Conservation (phyloP, 1,140 invertebrate species). For the Kradibia gibbosae region DNA sequence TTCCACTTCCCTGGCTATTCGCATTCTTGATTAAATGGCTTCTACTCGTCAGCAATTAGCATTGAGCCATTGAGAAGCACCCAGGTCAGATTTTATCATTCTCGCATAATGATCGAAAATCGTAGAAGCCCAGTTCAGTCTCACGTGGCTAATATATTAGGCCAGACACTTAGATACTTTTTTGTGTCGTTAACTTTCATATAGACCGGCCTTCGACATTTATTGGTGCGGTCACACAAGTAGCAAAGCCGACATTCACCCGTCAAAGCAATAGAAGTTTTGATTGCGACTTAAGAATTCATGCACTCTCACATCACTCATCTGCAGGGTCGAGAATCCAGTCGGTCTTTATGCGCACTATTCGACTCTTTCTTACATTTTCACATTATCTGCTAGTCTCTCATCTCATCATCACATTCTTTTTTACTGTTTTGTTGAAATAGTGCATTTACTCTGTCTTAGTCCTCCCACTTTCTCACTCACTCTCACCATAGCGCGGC, state of each 20-base stretch:
- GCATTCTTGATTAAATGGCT: background rate
- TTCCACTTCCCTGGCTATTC: too few species aligned
- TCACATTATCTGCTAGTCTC: background rate
- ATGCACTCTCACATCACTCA: too few species aligned
- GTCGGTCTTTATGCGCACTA: conserved; percentile 36
- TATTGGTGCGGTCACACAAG: too few species aligned
- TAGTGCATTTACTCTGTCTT: background rate
- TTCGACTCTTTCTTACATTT: background rate
- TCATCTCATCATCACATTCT: background rate
- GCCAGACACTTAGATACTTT: background rate
- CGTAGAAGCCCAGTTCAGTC: background rate
- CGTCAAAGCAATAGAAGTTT: background rate
- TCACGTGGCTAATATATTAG: background rate
- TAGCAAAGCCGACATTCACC: background rate
- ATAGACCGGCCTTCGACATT: background rate
- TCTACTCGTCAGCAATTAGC: background rate
- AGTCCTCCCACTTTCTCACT: background rate
- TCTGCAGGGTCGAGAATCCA: conserved; percentile 4
- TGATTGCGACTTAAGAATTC: background rate
- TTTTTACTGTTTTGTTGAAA: background rate
- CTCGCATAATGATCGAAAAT: background rate
- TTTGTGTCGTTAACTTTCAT: background rate
- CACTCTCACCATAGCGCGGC: too few species aligned
- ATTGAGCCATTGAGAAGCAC: background rate
- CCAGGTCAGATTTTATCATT: background rate